Conservation (phyloP, 2,113 vertebrate genomes). For the Laticauda laticaudata region DNA sequence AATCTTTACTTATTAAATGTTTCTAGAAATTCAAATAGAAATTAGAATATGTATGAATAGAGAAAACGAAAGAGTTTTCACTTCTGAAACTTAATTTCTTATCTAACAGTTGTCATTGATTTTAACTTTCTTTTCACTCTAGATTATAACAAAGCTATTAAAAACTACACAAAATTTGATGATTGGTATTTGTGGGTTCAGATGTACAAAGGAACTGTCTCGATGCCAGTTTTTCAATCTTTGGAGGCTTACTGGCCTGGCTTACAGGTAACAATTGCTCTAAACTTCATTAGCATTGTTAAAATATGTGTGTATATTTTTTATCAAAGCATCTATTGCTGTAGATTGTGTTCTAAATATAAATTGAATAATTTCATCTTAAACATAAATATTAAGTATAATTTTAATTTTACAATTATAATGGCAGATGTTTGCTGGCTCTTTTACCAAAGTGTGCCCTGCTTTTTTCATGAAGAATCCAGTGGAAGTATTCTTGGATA, state of each 20-base stretch:
- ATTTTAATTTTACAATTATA: neutral
- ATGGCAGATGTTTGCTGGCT: neutral
- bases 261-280: slow-evolving; percentile 80
- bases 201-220: slow-evolving; percentile 97
- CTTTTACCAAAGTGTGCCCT: neutral
- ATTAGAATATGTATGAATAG: neutral
- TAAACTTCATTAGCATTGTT: neutral
- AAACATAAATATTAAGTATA: neutral
- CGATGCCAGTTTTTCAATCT: slow-evolving; percentile 98
- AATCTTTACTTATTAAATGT: neutral
- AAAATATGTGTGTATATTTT: neutral
- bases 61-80: neutral
- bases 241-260: slow-evolving; percentile 98
- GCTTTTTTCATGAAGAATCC: neutral
- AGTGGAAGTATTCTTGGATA: neutral
- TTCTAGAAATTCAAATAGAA: neutral
- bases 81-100: neutral
- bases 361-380: neutral
- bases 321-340: neutral
- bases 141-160: slow-evolving; percentile 92
- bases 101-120: neutral
- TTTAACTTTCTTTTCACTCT: slow-evolving; percentile 43
- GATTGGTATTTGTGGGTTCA: slow-evolving; percentile 99
- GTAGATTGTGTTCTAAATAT: neutral
- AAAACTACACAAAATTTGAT: slow-evolving; percentile 96